phyloP scores from a whole-genome alignment of 2,797 vertebrate genomes.

The Leptatherina wallacei region DNA sequence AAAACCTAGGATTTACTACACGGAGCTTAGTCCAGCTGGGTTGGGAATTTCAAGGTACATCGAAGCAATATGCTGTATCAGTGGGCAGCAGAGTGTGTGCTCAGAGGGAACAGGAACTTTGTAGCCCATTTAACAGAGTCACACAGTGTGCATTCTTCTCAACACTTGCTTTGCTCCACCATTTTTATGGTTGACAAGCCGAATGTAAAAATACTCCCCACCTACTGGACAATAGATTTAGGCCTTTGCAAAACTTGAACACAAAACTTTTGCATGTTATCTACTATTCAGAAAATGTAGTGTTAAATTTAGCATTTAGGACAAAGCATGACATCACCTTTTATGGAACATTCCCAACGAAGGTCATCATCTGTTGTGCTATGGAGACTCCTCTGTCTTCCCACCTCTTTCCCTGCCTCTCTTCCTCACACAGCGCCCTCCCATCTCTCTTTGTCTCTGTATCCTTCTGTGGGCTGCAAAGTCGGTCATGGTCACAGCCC shows the following conservation, averaged over 20 bases:
- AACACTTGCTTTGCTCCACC: constrained; percentile 57
- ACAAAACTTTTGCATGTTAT: constrained; percentile 57
- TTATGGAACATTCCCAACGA: constrained; percentile 73
- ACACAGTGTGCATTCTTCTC: constrained; percentile 68
- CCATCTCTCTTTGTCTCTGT: constrained; percentile 72
- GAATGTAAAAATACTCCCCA: constrained; percentile 65
- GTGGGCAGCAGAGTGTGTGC: constrained; percentile 71
- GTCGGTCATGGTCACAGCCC: constrained; percentile 83
- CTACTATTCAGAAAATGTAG: constrained; percentile 39
- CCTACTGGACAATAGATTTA: constrained; percentile 60
- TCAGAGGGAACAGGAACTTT: constrained; percentile 56
- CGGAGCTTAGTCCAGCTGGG: constrained; percentile 68
- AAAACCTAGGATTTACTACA: constrained; percentile 68
- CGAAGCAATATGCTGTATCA: constrained; percentile 63
- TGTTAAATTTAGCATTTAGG: constrained; percentile 80
- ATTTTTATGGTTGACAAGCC: constrained; percentile 66
- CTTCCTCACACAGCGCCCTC: constrained; percentile 57
- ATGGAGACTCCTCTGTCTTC: constrained; percentile 60
- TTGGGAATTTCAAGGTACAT: constrained; percentile 70
- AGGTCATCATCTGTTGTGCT: constrained; percentile 71
- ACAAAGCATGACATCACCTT: constrained; percentile 71
- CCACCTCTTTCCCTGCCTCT: constrained; percentile 51
- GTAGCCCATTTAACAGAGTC: constrained; percentile 68
- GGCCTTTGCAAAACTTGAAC: constrained; percentile 47
- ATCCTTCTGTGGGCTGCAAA: constrained; percentile 79